Evolutionary conservation across 2,888 invertebrate genomes (phyloP).

Genomic region (Drosophila yooni): DNA sequence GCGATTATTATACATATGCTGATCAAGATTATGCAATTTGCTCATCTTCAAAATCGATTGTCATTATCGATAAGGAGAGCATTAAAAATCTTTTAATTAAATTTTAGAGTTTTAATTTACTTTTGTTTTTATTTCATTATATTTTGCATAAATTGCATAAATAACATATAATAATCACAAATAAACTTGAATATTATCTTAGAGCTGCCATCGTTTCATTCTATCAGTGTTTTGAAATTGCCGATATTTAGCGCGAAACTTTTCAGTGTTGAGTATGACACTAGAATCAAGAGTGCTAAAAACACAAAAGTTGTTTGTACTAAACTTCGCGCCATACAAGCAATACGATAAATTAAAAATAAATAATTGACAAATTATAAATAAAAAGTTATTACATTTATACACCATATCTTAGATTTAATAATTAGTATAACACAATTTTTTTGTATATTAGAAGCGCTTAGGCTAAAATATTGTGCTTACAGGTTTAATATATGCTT

Average conservation of each 20-base stretch:
- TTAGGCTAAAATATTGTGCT: neutral
- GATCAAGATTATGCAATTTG: neutral
- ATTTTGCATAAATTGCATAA: neutral
- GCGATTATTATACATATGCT: neutral
- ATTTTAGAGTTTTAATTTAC: neutral
- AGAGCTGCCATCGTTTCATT: neutral
- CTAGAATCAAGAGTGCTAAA: constrained; percentile 2
- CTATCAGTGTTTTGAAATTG: neutral
- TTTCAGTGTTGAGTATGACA: constrained; percentile 4
- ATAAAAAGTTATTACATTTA: neutral
- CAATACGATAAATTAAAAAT: neutral
- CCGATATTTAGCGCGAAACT: neutral
- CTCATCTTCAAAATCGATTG: neutral
- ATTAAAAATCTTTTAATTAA: neutral
- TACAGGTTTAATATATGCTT: neutral
- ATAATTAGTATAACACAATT: neutral
- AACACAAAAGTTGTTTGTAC: neutral
- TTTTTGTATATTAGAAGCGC: neutral
- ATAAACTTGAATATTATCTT: neutral
- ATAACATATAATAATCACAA: neutral
- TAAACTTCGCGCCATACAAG: neutral
- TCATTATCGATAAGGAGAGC: neutral
- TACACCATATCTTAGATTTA: neutral
- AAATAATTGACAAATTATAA: neutral
- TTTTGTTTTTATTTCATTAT: neutral